A percentile compares a stretch with the other conserved stretches of the same genome.
Conservation (phyloP, 2,888 invertebrate species). For the Herminia tarsipennalis region DNA sequence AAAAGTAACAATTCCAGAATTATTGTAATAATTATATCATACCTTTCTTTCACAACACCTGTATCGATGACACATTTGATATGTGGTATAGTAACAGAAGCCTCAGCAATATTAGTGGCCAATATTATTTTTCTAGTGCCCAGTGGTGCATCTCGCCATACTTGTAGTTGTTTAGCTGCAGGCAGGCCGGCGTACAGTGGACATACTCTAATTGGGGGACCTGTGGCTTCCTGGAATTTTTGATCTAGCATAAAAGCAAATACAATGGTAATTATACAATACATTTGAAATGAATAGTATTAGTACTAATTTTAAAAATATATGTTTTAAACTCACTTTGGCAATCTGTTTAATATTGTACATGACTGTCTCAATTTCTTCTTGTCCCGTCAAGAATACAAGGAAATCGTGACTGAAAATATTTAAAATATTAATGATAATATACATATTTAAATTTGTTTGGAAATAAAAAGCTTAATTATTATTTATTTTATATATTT, state of each 20-base stretch:
- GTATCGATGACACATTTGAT: slow-evolving; percentile 96
- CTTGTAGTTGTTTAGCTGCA: slow-evolving; percentile 93
- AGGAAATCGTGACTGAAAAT: slow-evolving; percentile 93
- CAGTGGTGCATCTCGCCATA: slow-evolving; percentile 90
- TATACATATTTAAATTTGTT: too few relatives aligned
- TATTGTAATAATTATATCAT: slow-evolving; percentile 28
- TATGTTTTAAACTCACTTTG: slow-evolving; percentile 77
- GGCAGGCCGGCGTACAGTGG: slow-evolving; percentile 97
- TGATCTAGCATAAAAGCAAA: slow-evolving; percentile 46
- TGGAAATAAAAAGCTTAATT: too few relatives aligned
- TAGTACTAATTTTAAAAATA: not conserved
- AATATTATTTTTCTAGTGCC: slow-evolving; percentile 95
- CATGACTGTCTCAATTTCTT: slow-evolving; percentile 96
- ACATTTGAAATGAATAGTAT: not conserved
- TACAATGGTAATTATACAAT: slow-evolving; percentile 26
- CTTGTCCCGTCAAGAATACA: slow-evolving; percentile 98
- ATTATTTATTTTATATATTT: too few relatives aligned
- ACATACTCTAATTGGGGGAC: slow-evolving; percentile 90
- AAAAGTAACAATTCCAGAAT: not conserved
- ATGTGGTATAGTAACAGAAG: slow-evolving; percentile 97
- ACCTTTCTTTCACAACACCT: slow-evolving; percentile 96
- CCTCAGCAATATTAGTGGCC: slow-evolving; percentile 99
- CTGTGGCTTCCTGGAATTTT: slow-evolving; percentile 81
- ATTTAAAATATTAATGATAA: too few relatives aligned
- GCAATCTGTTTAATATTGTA: slow-evolving; percentile 90